Evolutionary conservation across 2,888 invertebrate species (phyloP).

Genomic region (Drosophila gaucha): DNA sequence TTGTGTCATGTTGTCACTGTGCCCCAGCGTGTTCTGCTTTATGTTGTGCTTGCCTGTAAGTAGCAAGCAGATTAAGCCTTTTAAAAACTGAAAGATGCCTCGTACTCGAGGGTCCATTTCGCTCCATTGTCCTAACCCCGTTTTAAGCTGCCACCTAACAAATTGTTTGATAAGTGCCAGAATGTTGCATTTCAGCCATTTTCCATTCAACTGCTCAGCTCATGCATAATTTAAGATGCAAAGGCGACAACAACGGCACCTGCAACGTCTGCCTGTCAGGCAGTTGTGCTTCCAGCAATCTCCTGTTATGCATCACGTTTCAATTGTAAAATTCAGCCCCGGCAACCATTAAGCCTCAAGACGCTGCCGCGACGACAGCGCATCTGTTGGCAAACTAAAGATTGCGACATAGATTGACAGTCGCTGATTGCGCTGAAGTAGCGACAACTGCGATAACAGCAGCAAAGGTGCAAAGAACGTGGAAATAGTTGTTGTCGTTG

Average conservation of each 20-base stretch:
- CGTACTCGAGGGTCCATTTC: too few species aligned
- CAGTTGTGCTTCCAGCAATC: background rate
- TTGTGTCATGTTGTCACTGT: slow-evolving; percentile 68
- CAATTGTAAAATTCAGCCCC: slow-evolving; percentile 51
- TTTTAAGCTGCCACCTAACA: slow-evolving; percentile 27
- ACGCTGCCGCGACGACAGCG: slow-evolving; percentile 38
- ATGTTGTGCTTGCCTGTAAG: slow-evolving; percentile 60
- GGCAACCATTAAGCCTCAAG: slow-evolving; percentile 37
- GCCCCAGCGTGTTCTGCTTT: slow-evolving; percentile 36
- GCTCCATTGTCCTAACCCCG: too few species aligned
- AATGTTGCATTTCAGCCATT: slow-evolving; percentile 63
- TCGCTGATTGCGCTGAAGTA: slow-evolving; percentile 67
- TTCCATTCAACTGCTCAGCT: slow-evolving; percentile 50
- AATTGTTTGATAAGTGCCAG: slow-evolving; percentile 66
- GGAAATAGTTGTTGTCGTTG: slow-evolving; percentile 53
- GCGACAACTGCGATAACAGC: slow-evolving; percentile 41
- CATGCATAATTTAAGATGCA: slow-evolving; percentile 58
- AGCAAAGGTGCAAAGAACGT: slow-evolving; percentile 15
- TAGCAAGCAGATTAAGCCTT: slow-evolving; percentile 56
- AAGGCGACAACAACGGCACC: slow-evolving; percentile 22
- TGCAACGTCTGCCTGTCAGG: slow-evolving; percentile 7
- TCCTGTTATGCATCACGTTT: slow-evolving; percentile 22
- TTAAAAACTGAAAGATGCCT: slow-evolving; percentile 53
- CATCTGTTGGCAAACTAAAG: slow-evolving; percentile 53
- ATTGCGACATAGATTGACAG: slow-evolving; percentile 77